A percentile compares a stretch with the other conserved stretches of the same genome.
Evolutionary conservation across 2,797 vertebrate genomes (phyloP).

Genomic region (Acestrorhynchus altus): DNA sequence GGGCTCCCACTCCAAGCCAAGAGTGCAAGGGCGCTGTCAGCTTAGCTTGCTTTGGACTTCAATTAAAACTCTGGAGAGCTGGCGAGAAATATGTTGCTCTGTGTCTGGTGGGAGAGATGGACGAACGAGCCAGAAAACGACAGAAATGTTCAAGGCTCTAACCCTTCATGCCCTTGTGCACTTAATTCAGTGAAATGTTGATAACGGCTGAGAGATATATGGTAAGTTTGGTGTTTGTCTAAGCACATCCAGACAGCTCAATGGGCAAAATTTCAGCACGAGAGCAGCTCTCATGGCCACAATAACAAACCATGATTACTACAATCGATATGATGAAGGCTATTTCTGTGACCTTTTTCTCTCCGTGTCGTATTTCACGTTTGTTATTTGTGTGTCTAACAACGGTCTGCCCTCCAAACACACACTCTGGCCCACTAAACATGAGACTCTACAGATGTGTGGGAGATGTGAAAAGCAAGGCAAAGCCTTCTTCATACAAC

Average conservation of each 20-base stretch:
- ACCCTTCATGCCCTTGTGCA: slow-evolving; percentile 48
- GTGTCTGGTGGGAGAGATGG: slow-evolving; percentile 12
- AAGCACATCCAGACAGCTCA: slow-evolving; percentile 45
- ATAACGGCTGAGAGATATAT: slow-evolving; percentile 45
- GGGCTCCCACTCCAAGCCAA: slow-evolving; percentile 61
- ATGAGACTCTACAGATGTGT: slow-evolving; percentile 40
- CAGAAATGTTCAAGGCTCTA: slow-evolving; percentile 52
- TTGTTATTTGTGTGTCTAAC: slow-evolving; percentile 43
- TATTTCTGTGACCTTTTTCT: slow-evolving; percentile 35
- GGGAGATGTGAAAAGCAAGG: slow-evolving; percentile 44
- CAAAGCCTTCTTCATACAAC: slow-evolving; percentile 28
- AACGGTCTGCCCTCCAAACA: slow-evolving; percentile 19
- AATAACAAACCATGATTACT: slow-evolving; percentile 54
- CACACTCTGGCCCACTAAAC: neutral
- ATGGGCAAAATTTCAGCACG: slow-evolving; percentile 36
- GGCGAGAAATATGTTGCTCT: slow-evolving; percentile 44
- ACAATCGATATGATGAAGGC: slow-evolving; percentile 51
- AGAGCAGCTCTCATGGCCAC: slow-evolving; percentile 34
- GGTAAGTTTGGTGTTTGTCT: slow-evolving; percentile 33
- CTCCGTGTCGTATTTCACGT: slow-evolving; percentile 33
- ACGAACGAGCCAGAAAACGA: slow-evolving; percentile 43
- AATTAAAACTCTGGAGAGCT: slow-evolving; percentile 68
- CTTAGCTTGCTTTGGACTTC: slow-evolving; percentile 74
- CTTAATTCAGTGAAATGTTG: slow-evolving; percentile 46
- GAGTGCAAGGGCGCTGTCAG: slow-evolving; percentile 75